These are phyloP conservation scores for Calyptomena viridis DNA, from an alignment of 2,113 vertebrate species.

Conservation along the genomic window DNA sequence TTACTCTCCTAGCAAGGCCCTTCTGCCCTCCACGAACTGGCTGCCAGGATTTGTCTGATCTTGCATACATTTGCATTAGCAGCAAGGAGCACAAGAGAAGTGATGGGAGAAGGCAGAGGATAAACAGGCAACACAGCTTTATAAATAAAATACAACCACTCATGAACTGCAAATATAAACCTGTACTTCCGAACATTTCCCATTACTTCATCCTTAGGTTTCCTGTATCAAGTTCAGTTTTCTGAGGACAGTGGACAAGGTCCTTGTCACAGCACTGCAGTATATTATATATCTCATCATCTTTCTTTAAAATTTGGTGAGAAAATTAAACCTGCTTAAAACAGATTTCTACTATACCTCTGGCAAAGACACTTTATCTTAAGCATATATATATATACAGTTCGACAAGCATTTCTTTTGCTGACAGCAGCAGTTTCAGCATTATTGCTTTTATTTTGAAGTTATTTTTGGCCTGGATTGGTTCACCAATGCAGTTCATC, in stretches of 20 bases:
- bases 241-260: not conserved
- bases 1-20: not conserved
- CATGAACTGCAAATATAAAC: not conserved
- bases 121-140: not conserved
- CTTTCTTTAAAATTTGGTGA: not conserved
- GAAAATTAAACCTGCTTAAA: not conserved
- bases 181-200: not conserved
- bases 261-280: not conserved
- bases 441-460: not conserved
- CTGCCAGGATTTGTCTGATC: slow-evolving; percentile 40
- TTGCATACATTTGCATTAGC: slow-evolving; percentile 43
- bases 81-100: not conserved
- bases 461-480: not conserved
- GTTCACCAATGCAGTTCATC: not conserved
- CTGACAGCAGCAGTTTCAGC: not conserved
- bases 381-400: not conserved
- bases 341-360: not conserved
- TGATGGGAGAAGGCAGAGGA: not conserved
- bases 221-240: not conserved
- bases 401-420: not conserved
- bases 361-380: not conserved
- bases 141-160: not conserved
- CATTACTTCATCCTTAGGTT: not conserved
- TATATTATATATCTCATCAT: too few species aligned
- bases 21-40: not conserved